Evolutionary conservation across 2,113 vertebrate genomes (phyloP), one percentile per base, ranked within the genome.

Genomic region (Malurus alboscapulatus): DNA sequence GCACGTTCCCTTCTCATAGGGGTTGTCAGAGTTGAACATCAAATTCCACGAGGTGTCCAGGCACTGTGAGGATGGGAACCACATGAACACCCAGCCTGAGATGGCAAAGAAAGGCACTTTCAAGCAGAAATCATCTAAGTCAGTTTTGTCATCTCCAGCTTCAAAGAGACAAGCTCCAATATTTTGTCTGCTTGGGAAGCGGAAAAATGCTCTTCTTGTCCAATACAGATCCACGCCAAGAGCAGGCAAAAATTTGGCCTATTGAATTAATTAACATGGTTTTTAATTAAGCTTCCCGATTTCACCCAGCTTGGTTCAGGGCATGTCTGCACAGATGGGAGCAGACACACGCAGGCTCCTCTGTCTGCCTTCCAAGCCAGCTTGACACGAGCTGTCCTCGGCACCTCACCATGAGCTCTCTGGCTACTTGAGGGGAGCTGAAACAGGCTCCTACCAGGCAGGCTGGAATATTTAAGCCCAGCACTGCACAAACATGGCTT

Each of bases 291-390:
- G 61, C 32, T 65, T 90, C 76, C 63, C 73, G 15, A 67, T 86
- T 93, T 95, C 65, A 92, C 73, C 77, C 80, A 93, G 75, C 55
- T 72, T 94, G 88, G 88, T 69, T 95, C 47, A 58, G 75, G 93
- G 92, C 94, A 96, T 93, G 96, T 96, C 96, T 96, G 50, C 93
- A 45, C 93, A 95, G 92, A 95, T 76, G 90, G 93, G 87, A 0
- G 8, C 94, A 89, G 93, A 93, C 87, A 79, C 82, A 91, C 5
- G 2, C 0, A 0, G 58, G 32, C 59, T 96, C 29, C 34, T 86
- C 79, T 96, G 85, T 94, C 88, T 96, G 90, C 59, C 55, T 94
- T 94, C 75, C 62, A 89, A 82, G 51, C 45, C 78, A 72, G 62
- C 50, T 66, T 53, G 78, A 45, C 50, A 94, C 1, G 0, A 79